Evolutionary conservation across 2,888 invertebrate genomes (phyloP), one percentile per base, ranked within the genome.

Genomic region (Melieria picta): DNA sequence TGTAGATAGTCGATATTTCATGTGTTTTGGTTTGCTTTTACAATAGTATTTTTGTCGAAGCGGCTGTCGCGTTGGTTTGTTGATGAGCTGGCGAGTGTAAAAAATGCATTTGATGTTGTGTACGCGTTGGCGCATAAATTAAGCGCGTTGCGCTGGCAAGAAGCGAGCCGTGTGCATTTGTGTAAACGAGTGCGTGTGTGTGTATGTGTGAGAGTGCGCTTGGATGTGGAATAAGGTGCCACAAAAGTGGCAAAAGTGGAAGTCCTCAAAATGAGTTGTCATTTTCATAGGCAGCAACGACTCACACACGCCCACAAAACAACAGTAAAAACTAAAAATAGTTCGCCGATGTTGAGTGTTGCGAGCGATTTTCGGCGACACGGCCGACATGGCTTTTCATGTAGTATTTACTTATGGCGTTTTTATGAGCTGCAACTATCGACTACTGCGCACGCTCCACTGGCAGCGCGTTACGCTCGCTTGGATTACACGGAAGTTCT

Each of bases 401-500:
- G 30, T 30, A 30, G 3, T 30, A 30, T 30, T 30, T 30, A 30
- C 30, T 30, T 30, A 30, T 30, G 30, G 30, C 30, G 13, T 52
- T 52, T 10, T 52, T 52, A 52, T 13, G 13, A 52, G 52, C 52
- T 52, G 52, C 6, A 5, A 5, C 13, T 52, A 52, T 13, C 13
- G 52, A 30, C 30, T 13, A 9, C 52, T 52, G 57, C 30, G 30
- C 30, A 71, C 71, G 75, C 71, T 76, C 72, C 75, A 75, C 75
- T 78, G 74, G 72, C 47, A 63, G 58, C 47, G 60, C 58, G 78
- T 73, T 73, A 75, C 76, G 78, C 77, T 65, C 65, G 76, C 75
- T 78, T 77, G 60, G 60, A 74, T 78, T 78, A 76, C 78, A 77
- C 76, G 78, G 78, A 78, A 78, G 78, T 77, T 75, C 47, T 65